A percentile compares a stretch with the other conserved stretches of the same genome.
Evolutionary conservation across 2,888 invertebrate species (phyloP).

Genomic region (Philereme transversata): DNA sequence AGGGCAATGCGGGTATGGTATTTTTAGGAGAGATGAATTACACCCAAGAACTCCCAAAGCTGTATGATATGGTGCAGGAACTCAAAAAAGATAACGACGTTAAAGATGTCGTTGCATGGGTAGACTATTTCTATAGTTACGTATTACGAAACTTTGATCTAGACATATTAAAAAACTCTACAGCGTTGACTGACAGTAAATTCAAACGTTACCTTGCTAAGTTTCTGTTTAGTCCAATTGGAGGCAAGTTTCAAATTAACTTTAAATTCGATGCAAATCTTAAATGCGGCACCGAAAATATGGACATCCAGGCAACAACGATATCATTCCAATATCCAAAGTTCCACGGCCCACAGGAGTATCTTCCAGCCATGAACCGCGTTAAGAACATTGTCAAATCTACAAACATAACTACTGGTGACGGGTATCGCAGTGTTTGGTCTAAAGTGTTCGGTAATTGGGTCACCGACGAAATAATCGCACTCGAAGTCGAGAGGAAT

Average conservation of each 20-base stretch:
- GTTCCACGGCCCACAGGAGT: constrained; percentile 86
- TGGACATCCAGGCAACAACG: constrained; percentile 84
- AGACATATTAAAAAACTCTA: constrained; percentile 74
- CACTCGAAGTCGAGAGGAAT: constrained; percentile 89
- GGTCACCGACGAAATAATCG: constrained; percentile 91
- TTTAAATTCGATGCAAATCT: constrained; percentile 86
- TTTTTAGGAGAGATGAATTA: constrained; percentile 88
- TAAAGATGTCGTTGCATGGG: constrained; percentile 85
- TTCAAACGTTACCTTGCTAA: constrained; percentile 87
- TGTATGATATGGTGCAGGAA: constrained; percentile 80
- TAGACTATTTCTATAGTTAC: constrained; percentile 86
- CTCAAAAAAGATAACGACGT: constrained; percentile 81
- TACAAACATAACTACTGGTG: constrained; percentile 84
- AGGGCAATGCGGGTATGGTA: constrained; percentile 85
- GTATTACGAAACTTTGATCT: constrained; percentile 81
- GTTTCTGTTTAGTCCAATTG: constrained; percentile 87
- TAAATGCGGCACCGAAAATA: constrained; percentile 85
- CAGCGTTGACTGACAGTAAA: constrained; percentile 73
- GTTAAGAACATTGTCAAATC: constrained; percentile 82
- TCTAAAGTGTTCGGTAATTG: constrained; percentile 89
- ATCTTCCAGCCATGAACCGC: constrained; percentile 89
- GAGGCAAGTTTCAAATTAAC: constrained; percentile 87
- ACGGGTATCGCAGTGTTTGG: constrained; percentile 87
- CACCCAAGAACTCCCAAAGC: constrained; percentile 82
- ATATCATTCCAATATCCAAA: constrained; percentile 86